Conservation (phyloP, 2,113 vertebrate species). For the Morphnarchus princeps region DNA sequence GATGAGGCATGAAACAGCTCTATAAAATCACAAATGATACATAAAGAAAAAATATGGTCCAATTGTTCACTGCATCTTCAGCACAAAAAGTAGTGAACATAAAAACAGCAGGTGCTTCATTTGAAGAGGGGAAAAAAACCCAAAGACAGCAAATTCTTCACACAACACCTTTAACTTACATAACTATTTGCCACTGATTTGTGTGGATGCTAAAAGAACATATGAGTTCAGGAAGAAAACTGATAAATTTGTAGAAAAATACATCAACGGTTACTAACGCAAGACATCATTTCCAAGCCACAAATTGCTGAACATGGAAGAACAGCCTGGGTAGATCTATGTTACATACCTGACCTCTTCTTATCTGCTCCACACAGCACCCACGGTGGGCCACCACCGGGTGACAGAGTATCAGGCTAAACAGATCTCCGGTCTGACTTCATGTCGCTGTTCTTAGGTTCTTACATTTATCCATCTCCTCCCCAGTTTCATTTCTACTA, state of each 20-base stretch:
- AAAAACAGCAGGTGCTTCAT: neutral
- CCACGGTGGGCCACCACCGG: rapidly evolving
- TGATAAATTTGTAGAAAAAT: neutral
- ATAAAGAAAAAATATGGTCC: neutral
- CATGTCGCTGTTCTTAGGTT: rapidly evolving
- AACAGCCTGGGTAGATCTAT: neutral
- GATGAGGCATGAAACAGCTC: neutral
- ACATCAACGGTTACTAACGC: neutral
- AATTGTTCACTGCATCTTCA: neutral
- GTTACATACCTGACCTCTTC: neutral
- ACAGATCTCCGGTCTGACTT: neutral
- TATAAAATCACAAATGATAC: neutral
- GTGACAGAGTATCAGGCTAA: no score
- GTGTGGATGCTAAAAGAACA: neutral
- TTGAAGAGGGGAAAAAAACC: neutral
- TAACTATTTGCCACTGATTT: neutral
- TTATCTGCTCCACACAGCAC: no score
- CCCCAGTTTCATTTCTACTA: neutral
- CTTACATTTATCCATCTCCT: neutral
- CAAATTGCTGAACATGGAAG: neutral
- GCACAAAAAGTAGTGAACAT: neutral
- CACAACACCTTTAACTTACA: rapidly evolving
- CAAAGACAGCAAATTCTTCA: neutral
- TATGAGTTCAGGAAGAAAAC: neutral
- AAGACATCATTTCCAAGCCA: neutral